phyloP scores from a whole-genome alignment of 2,113 vertebrate species.

The Neodon shergylaensis region DNA sequence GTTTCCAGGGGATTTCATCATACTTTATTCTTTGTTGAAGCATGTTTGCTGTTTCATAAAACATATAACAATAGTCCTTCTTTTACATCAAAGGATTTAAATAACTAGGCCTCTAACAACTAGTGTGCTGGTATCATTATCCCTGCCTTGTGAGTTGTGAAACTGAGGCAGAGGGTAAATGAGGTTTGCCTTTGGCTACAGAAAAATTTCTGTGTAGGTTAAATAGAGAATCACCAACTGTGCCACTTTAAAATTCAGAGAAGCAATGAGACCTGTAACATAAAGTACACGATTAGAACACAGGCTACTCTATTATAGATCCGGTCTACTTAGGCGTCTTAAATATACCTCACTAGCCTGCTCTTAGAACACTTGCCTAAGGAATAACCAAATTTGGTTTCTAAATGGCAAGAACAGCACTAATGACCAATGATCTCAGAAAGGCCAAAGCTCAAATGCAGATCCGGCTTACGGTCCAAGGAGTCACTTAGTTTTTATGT shows the following conservation, averaged over 20 bases:
- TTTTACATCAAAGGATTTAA: conserved; percentile 74
- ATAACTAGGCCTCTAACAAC: conserved; percentile 62
- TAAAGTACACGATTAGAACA: conserved; percentile 51
- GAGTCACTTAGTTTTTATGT: neutral
- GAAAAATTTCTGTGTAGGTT: conserved; percentile 66
- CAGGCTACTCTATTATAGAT: conserved; percentile 30
- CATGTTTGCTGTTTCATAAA: conserved; percentile 71
- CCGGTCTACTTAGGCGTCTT: conserved; percentile 1
- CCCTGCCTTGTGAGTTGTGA: conserved; percentile 71
- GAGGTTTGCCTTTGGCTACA: conserved; percentile 53
- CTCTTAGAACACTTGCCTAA: conserved; percentile 55
- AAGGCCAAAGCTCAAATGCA: neutral
- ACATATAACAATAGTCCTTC: conserved; percentile 63
- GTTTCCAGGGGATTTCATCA: conserved; percentile 66
- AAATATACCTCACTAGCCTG: conserved; percentile 29
- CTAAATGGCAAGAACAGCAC: conserved; percentile 37
- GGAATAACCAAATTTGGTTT: conserved; percentile 36
- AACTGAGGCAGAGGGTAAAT: conserved; percentile 69
- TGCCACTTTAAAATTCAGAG: conserved; percentile 62
- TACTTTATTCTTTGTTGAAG: conserved; percentile 72
- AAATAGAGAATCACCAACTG: conserved; percentile 54
- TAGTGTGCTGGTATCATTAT: conserved; percentile 65
- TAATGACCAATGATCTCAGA: neutral
- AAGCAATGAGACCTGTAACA: conserved; percentile 56
- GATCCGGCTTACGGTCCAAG: neutral